Evolutionary conservation across 2,797 vertebrate genomes (phyloP), one percentile per base, ranked within the genome.

Genomic region (Pantherophis vulpinus): DNA sequence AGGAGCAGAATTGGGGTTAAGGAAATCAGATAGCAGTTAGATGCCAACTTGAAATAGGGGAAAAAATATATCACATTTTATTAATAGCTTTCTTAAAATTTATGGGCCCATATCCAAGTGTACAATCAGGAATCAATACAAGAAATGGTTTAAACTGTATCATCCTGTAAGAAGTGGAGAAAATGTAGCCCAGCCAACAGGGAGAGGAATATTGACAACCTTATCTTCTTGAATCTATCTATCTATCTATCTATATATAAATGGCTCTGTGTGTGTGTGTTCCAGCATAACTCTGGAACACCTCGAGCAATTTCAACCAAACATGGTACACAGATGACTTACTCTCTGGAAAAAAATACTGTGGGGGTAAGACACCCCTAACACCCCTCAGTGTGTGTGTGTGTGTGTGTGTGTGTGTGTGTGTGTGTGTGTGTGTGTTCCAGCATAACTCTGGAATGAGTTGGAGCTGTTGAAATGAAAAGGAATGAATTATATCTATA

Each of bases 31-130:
- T 6, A 90, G 51, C 12, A 10, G 18, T 4, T 23, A 11, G 11
- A 20, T 74, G 37, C 51, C 74, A 90, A 63, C 18, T n/a, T 6
- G 14, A 27, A 83, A 37, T 29, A 2, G 12, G 29, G 2, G 4
- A 2, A 8, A 8, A 29, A 25, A 54, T 9, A 88, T 29, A 42
- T 91, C 55, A 54, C 63, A 79, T 90, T 88, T 93, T 88, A 74
- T 93, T 79, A 91, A 93, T 56, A 93, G 92, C 83, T 91, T 88
- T 93, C 55, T 88, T 93, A 93, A 93, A 93, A 91, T 91, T 59
- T 88, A 91, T 29, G 90, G 92, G 86, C 37, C 61, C 4, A 13
- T 56, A 12, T 88, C 89, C 90, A 93, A 88, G 42, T n/a, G 60
- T 88, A 88, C 90, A 79, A 88, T 93, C 86, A 88, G 55, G 90